phyloP scores from a whole-genome alignment of 2,797 vertebrate genomes.

The Serranus cabrilla region DNA sequence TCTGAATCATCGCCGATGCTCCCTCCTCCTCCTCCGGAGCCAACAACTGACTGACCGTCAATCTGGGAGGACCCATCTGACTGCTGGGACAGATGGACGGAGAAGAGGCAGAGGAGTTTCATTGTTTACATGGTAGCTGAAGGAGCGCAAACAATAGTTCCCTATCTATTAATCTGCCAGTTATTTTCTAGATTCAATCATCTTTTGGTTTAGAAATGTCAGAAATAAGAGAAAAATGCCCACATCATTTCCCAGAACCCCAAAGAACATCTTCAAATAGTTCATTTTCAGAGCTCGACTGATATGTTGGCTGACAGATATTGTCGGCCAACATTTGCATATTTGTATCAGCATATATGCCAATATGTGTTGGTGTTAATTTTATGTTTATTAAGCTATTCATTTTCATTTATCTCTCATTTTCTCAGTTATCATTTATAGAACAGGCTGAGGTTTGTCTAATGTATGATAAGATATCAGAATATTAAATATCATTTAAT shows the following conservation, averaged over 20 bases:
- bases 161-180: background rate
- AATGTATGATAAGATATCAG: too few relatives aligned
- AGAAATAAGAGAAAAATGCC: background rate
- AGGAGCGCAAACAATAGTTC: background rate
- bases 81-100: conserved; percentile 82
- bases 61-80: conserved; percentile 94
- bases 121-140: background rate
- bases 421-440: too few relatives aligned
- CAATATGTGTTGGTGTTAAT: too few relatives aligned
- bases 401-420: too few relatives aligned
- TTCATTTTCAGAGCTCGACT: background rate
- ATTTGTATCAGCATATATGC: too few relatives aligned
- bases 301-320: too few relatives aligned
- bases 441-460: too few relatives aligned
- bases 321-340: too few relatives aligned
- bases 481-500: too few relatives aligned
- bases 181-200: background rate
- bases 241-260: background rate
- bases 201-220: background rate
- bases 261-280: background rate
- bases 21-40: conserved; percentile 81
- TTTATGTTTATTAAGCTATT: too few relatives aligned
- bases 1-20: conserved; percentile 87
- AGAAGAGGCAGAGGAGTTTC: conserved; percentile 26
- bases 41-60: conserved; percentile 90